Conservation (phyloP, 2,797 vertebrate genomes). For the Lemur catta region DNA sequence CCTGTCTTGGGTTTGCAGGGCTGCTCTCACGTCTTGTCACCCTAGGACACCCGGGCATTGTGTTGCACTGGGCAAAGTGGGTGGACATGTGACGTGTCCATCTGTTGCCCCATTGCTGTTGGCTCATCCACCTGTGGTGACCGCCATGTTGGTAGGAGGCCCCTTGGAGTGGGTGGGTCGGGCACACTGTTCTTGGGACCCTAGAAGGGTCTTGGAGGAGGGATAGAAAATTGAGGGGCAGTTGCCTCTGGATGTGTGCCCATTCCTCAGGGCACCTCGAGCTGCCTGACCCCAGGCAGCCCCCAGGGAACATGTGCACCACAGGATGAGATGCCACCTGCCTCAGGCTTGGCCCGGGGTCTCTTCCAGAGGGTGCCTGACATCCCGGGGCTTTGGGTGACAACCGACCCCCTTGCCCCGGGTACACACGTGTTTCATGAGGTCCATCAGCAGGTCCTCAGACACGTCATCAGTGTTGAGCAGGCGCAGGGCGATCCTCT, state of each 20-base stretch:
- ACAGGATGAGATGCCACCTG: too few relatives aligned
- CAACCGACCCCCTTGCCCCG: accelerated
- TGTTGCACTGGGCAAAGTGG: not conserved
- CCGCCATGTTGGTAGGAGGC: too few relatives aligned
- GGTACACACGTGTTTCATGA: conserved; percentile 67
- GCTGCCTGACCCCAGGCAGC: not conserved
- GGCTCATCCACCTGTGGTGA: not conserved
- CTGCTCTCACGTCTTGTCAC: not conserved
- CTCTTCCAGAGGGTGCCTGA: not conserved
- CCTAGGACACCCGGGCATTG: not conserved
- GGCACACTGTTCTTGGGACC: not conserved
- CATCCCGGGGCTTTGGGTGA: not conserved
- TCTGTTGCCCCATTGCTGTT: not conserved
- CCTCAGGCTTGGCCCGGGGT: not conserved
- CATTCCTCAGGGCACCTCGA: not conserved
- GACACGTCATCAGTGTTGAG: conserved; percentile 16
- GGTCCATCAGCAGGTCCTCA: conserved; percentile 64
- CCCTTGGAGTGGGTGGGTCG: not conserved
- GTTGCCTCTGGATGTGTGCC: not conserved
- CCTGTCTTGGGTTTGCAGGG: not conserved
- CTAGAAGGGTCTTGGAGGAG: not conserved
- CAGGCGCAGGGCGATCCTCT: conserved; percentile 63
- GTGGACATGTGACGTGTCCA: accelerated
- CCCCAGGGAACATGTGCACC: not conserved
- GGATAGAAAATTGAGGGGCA: not conserved